Evolutionary conservation across 2,113 vertebrate species (phyloP).

Genomic region (Siniperca chuatsi): DNA sequence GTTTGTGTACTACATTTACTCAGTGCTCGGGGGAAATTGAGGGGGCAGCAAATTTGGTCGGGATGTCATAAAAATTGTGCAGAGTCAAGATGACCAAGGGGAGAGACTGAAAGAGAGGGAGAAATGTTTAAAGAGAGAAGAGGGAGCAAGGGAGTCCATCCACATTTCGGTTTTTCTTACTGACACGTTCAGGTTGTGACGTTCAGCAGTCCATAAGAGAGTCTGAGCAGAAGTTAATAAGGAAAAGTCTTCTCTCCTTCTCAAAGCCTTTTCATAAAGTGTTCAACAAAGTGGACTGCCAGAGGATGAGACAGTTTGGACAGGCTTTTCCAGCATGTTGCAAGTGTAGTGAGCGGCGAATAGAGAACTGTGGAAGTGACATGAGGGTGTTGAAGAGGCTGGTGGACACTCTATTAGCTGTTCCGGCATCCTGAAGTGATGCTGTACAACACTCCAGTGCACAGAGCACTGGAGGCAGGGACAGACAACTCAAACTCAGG

Average conservation of each 20-base stretch:
- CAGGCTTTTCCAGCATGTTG: conserved; percentile 52
- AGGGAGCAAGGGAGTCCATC: conserved; percentile 37
- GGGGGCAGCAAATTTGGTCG: conserved; percentile 62
- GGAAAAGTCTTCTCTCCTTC: conserved; percentile 50
- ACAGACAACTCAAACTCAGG: background rate
- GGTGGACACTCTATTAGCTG: conserved; percentile 47
- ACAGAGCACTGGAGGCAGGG: conserved; percentile 4
- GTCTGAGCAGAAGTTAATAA: conserved; percentile 67
- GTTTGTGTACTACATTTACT: conserved; percentile 70
- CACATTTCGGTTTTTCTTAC: conserved; percentile 36
- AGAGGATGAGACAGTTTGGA: conserved; percentile 62
- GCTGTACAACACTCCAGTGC: conserved; percentile 3
- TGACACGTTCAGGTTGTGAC: conserved; percentile 55
- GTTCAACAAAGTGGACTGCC: conserved; percentile 56
- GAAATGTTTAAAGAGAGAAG: conserved; percentile 31
- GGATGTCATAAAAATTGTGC: conserved; percentile 68
- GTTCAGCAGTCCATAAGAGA: conserved; percentile 63
- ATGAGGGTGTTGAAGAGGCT: conserved; percentile 28
- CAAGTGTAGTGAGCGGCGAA: conserved; percentile 44
- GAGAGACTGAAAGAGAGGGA: conserved; percentile 22
- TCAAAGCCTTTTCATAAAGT: conserved; percentile 45
- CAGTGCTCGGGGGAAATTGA: conserved; percentile 51
- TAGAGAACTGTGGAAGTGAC: conserved; percentile 34
- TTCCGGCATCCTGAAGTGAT: conserved; percentile 8
- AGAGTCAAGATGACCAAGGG: conserved; percentile 60